Conservation (phyloP, 2,113 vertebrate species). For the Nansenia antarctica region DNA sequence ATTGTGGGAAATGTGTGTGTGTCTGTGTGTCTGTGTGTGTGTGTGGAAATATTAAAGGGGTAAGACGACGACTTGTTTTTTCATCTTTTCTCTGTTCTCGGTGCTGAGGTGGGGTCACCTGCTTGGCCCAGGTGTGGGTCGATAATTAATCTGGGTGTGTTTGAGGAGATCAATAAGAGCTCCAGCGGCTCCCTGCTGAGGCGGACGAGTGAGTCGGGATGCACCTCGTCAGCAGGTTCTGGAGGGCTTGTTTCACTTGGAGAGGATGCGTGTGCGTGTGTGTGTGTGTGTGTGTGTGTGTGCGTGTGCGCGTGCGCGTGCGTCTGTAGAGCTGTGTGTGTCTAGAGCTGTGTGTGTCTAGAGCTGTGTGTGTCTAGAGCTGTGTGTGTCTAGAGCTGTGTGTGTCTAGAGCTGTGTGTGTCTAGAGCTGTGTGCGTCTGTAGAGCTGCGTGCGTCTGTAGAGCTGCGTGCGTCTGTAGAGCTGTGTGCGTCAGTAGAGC, state of each 20-base stretch:
- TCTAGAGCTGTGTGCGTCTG: constrained; percentile 15
- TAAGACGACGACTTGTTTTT: neutral
- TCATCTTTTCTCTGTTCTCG: constrained; percentile 22
- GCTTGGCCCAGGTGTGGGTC: constrained; percentile 61
- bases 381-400: constrained; percentile 28
- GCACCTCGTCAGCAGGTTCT: constrained; percentile 65
- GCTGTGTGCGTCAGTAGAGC: neutral
- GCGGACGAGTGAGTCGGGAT: constrained; percentile 36
- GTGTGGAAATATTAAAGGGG: neutral
- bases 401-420: constrained; percentile 27
- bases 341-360: neutral
- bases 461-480: neutral
- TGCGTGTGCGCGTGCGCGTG: constrained; percentile 18
- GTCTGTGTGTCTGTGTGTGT: neutral
- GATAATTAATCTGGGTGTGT: constrained; percentile 76
- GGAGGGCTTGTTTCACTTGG: constrained; percentile 51
- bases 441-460: too few species aligned
- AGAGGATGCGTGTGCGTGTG: constrained; percentile 54
- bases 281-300: constrained; percentile 10
- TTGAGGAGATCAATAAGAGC: constrained; percentile 69
- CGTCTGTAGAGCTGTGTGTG: constrained; percentile 1
- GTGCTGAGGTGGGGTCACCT: constrained; percentile 53
- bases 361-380: neutral
- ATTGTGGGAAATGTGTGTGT: neutral
- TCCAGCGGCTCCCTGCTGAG: constrained; percentile 41